Base-by-base conservation (phyloP, 2,113 vertebrate species). In the Electrona antarctica region DNA sequence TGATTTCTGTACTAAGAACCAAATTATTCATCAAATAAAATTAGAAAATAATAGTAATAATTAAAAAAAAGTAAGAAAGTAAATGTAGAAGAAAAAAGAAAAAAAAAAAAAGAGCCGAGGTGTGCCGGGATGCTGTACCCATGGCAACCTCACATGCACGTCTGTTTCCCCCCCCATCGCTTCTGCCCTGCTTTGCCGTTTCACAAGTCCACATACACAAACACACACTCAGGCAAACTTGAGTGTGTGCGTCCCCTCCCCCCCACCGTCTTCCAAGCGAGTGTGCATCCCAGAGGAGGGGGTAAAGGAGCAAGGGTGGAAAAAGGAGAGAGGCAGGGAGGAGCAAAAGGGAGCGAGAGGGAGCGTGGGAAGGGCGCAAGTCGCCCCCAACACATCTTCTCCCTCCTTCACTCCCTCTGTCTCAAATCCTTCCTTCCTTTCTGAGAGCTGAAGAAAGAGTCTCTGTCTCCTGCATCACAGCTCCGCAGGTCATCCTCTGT, bases 111-210 rank as follows among this genome's bases (percentile, higher is more conserved):
- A 85, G 81, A 87, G 87, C 80, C 82, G 73, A 87, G 81, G 88
- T 84, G 77, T 73, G 60, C 85, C 87, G 4, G 84, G 86, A 91
- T 55, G 79, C 78, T 69, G 82, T 86, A 88, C 91, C 89, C 90
- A 79, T 3, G 83, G 78, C 86, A 79, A 87, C 92, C 90, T 93
- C 90, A 90, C 49, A 61, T 87, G 86, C 92, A 93, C 93, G 93
- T 92, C 93, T 93, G 92, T 90, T 79, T 87, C 60, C 13, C 66
- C 79, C 58, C 41, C 55, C 69, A 77, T 83, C 73, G 71, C 76
- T 81, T 86, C 78, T 84, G 76, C 80, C 85, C 79, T 78, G 77
- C 83, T 88, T 86, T 84, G 88, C 83, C 84, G 14, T 83, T 87
- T 90, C 85, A 87, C 77, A 87, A 88, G 89, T 91, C 83, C 89